Percentiles rank a stretch among this genome's conserved stretches.
Conservation (phyloP, 2,113 vertebrate genomes). For the Lota lota region DNA sequence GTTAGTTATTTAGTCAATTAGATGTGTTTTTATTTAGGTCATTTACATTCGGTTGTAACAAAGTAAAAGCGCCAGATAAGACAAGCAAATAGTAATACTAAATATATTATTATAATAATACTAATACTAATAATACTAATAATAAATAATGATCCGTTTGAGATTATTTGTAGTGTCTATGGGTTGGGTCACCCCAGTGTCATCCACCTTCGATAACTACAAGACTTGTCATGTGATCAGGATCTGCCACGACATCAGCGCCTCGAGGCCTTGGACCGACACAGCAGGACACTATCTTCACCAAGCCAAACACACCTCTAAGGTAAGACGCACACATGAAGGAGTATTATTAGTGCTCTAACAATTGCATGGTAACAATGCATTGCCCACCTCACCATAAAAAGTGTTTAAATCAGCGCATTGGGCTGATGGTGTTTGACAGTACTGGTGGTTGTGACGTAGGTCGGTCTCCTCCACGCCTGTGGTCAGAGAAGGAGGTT, state of each 20-base stretch:
- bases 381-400: neutral
- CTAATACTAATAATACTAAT: neutral
- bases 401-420: neutral
- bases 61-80: too few relatives aligned
- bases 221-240: constrained; percentile 27
- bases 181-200: neutral
- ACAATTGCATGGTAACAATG: neutral
- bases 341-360: neutral
- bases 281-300: too few relatives aligned
- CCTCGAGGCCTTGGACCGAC: neutral
- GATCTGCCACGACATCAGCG: constrained; percentile 2
- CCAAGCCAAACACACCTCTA: constrained; percentile 26
- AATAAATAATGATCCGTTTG: neutral
- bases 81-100: too few relatives aligned
- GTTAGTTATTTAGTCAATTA: neutral
- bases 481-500: constrained; percentile 11
- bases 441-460: neutral
- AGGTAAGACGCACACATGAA: constrained; percentile 33
- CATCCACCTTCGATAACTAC: too few relatives aligned
- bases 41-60: too few relatives aligned
- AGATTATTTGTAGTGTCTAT: neutral
- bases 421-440: neutral
- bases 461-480: constrained; percentile 32
- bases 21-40: neutral
- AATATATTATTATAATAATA: too few relatives aligned